A percentile compares a stretch with the other conserved stretches of the same genome.
Conservation (phyloP, 2,113 vertebrate species). For the Polypterus senegalus region DNA sequence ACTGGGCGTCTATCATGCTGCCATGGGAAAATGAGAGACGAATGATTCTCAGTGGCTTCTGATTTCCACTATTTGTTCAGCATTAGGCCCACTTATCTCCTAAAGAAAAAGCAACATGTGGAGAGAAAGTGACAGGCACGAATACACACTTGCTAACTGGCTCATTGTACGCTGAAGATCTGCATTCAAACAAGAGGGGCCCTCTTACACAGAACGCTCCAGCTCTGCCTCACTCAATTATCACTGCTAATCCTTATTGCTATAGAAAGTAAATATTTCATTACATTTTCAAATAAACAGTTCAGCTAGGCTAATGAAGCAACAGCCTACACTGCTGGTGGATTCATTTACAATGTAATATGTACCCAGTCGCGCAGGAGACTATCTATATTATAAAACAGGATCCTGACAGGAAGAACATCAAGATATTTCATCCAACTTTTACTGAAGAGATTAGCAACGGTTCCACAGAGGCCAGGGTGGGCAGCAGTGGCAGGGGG, state of each 20-base stretch:
- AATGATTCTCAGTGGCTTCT: conserved; percentile 99
- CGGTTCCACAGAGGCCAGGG: too few relatives aligned
- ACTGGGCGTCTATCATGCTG: conserved; percentile 83
- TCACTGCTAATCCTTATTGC: conserved; percentile 94
- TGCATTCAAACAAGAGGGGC: conserved; percentile 92
- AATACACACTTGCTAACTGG: conserved; percentile 72
- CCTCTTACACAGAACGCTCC: conserved; percentile 69
- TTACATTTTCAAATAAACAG: conserved; percentile 99
- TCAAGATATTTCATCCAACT: too few relatives aligned
- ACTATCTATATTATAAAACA: too few relatives aligned
- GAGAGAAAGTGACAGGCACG: conserved; percentile 94
- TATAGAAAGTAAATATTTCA: conserved; percentile 99
- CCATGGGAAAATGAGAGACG: conserved; percentile 96
- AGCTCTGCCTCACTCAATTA: conserved; percentile 93
- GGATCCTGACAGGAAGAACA: too few relatives aligned
- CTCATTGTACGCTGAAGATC: conserved; percentile 74
- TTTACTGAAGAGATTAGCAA: too few relatives aligned
- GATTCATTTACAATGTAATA: conserved; percentile 29
- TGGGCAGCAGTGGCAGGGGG: too few relatives aligned
- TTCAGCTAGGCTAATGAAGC: conserved; percentile 87
- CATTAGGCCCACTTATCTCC: conserved; percentile 98
- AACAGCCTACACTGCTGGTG: conserved; percentile 54
- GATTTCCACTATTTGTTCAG: conserved; percentile 99
- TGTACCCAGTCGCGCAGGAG: too few relatives aligned
- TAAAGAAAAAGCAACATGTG: conserved; percentile 97